Conservation (phyloP, 2,888 invertebrate genomes). For the Gerosis bhagava region DNA sequence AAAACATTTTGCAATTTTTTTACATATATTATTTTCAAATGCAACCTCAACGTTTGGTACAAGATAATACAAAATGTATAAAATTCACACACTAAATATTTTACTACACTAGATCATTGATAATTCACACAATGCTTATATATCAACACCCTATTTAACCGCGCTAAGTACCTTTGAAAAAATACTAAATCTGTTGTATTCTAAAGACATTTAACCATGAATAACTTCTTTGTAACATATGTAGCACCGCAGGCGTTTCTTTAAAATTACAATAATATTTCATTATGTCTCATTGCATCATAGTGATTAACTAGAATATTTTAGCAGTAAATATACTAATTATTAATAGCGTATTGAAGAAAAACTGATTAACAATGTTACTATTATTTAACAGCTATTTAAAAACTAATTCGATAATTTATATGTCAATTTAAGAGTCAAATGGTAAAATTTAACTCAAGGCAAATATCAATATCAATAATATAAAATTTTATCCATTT, state of each 20-base stretch:
- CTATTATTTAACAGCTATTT: no score
- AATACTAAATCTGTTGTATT: slow-evolving; percentile 11
- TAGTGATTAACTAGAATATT: no score
- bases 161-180: slow-evolving; percentile 41
- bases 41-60: slow-evolving; percentile 79
- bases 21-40: slow-evolving; percentile 74
- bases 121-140: slow-evolving; percentile 60
- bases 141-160: slow-evolving; percentile 45
- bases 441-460: no score
- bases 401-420: no score
- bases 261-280: no score
- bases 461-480: no score
- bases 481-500: no score
- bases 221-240: slow-evolving; percentile 28
- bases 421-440: no score
- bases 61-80: slow-evolving; percentile 78
- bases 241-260: slow-evolving; percentile 37
- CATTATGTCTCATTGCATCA: no score
- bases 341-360: no score
- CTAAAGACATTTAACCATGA: neutral
- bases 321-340: no score
- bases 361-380: no score
- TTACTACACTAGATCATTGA: slow-evolving; percentile 41
- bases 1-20: slow-evolving; percentile 48
- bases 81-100: slow-evolving; percentile 63